These are phyloP conservation scores for Mus spicilegus DNA, from an alignment of 2,113 vertebrate genomes.

Conservation along the genomic window DNA sequence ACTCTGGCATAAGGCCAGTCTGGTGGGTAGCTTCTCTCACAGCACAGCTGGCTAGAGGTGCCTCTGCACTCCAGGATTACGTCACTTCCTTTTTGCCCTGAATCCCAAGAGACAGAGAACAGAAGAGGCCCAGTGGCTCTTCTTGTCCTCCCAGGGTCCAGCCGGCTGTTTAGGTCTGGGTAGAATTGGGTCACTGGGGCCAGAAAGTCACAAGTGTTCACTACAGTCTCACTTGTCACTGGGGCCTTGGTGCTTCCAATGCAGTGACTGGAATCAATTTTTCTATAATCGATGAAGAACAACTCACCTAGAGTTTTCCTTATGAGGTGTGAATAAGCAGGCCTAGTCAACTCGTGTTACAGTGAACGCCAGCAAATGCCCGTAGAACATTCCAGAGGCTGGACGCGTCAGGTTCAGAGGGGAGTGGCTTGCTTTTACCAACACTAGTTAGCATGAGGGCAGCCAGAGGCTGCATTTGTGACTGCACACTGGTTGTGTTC, in stretches of 20 bases:
- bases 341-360: not conserved
- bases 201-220: not conserved
- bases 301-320: not conserved
- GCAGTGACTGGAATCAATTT: constrained; percentile 15
- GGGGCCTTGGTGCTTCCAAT: not conserved
- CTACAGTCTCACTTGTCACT: not conserved
- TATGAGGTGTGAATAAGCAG: not conserved
- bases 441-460: fast-evolving
- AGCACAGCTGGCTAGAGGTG: not conserved
- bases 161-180: not conserved
- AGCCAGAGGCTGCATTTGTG: not conserved
- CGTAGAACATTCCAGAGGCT: no score
- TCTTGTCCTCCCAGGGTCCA: not conserved
- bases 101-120: not conserved
- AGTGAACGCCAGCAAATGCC: not conserved
- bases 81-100: constrained; percentile 69
- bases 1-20: not conserved
- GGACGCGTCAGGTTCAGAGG: not conserved
- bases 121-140: not conserved
- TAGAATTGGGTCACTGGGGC: not conserved
- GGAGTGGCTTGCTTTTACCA: fast-evolving
- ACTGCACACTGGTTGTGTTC: not conserved
- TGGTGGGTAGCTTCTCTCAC: not conserved
- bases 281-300: constrained; percentile 12
- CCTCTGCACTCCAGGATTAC: not conserved